These are phyloP conservation scores for Leucozona laternaria DNA, from an alignment of 2,888 invertebrate species.

Conservation along the genomic window DNA sequence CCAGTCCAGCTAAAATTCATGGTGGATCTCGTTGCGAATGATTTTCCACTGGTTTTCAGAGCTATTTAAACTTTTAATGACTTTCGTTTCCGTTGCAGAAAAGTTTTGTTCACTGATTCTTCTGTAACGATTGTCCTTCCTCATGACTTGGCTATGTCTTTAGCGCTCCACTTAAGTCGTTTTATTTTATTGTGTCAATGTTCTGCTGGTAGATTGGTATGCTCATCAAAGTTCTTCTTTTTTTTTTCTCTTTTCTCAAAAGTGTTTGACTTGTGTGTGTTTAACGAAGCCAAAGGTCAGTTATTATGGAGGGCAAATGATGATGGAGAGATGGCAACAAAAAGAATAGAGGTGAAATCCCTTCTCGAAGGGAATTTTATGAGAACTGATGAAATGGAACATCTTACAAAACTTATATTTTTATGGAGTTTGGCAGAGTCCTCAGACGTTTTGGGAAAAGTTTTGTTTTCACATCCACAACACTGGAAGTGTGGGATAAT, in stretches of 20 bases:
- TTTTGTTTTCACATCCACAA: no score
- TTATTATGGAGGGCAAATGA: not conserved
- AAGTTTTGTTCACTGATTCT: slow-evolving; percentile 37
- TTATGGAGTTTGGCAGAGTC: slow-evolving; percentile 46
- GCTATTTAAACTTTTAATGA: slow-evolving; percentile 73
- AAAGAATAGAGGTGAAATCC: not conserved
- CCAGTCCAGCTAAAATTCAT: slow-evolving; percentile 26
- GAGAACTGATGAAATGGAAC: slow-evolving; percentile 51
- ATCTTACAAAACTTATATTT: slow-evolving; percentile 55
- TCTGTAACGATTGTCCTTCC: slow-evolving; percentile 60
- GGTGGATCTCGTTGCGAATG: slow-evolving; percentile 7
- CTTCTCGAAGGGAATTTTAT: slow-evolving; percentile 35
- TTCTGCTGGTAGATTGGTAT: slow-evolving; percentile 42
- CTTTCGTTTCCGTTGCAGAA: slow-evolving; percentile 69
- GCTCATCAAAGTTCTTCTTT: slow-evolving; percentile 55
- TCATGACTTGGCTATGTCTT: slow-evolving; percentile 61
- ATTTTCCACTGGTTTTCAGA: slow-evolving; percentile 54
- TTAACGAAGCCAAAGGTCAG: slow-evolving; percentile 38
- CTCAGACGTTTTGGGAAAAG: not conserved
- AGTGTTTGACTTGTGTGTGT: slow-evolving; percentile 51
- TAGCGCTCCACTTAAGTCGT: slow-evolving; percentile 69
- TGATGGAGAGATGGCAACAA: not conserved
- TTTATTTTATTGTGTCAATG: slow-evolving; percentile 69
- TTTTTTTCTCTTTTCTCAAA: not conserved
- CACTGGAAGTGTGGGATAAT: no score